A percentile compares a stretch with the other conserved stretches of the same genome.
phyloP scores from a whole-genome alignment of 2,888 invertebrate species.

The Dioctria rufipes region DNA sequence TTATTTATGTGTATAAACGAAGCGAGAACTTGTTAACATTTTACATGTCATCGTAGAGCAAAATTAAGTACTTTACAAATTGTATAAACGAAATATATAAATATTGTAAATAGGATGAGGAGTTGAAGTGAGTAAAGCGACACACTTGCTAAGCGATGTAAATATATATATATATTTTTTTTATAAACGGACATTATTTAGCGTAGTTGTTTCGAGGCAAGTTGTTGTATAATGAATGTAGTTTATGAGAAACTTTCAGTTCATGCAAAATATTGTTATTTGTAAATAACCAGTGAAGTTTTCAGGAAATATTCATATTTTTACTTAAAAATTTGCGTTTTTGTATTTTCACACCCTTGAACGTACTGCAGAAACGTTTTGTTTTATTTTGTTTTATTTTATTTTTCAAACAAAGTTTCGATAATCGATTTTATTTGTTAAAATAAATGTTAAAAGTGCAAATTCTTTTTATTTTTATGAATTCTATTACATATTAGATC shows the following conservation, averaged over 20 bases:
- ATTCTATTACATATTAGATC: too few species aligned
- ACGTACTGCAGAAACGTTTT: too few species aligned
- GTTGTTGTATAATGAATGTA: constrained; percentile 9
- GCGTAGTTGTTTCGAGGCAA: background rate
- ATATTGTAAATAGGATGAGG: constrained; percentile 35
- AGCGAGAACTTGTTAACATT: constrained; percentile 13
- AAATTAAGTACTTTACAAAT: constrained; percentile 13
- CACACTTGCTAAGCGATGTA: constrained; percentile 27
- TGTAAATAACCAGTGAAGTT: constrained; percentile 43
- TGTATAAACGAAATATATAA: background rate
- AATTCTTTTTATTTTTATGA: too few species aligned
- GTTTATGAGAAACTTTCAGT: background rate
- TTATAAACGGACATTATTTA: constrained; percentile 15
- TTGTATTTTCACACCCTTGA: background rate
- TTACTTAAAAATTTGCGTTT: background rate
- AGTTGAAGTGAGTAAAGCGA: constrained; percentile 11
- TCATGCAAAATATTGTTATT: constrained; percentile 9
- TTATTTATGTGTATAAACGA: constrained; percentile 38
- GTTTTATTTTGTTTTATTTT: too few species aligned
- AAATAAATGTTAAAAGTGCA: too few species aligned
- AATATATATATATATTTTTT: constrained; percentile 22
- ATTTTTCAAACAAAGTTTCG: too few species aligned
- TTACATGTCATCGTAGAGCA: background rate
- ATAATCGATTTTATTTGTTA: too few species aligned
- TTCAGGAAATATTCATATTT: constrained; percentile 13